Evolutionary conservation across 1,140 invertebrate species (phyloP), one percentile per base, ranked within the genome.

Genomic region (Magallana ariakensis): DNA sequence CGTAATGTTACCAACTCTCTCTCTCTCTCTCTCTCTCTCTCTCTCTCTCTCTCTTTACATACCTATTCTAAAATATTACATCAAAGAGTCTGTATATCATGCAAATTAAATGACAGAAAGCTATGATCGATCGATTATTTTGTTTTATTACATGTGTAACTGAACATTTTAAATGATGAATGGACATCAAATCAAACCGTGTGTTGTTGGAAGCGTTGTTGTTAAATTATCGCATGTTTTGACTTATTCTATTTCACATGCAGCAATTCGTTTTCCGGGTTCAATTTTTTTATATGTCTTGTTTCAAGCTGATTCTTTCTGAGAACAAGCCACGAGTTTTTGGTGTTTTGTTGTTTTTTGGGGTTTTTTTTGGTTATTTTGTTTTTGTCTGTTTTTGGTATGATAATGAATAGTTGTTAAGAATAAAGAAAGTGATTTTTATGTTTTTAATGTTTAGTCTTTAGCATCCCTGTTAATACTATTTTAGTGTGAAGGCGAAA

Each of bases 151-250:
- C 22, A 75, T 66, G 62, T 66, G 19, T 33, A 75, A 75, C 66
- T 60, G 58, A 75, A 75, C 22, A 26, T 66, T 19, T 22, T 9
- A 75, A 75, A 46, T 26, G 22, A 75, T 75, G 66, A 75, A 75
- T 75, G 19, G 33, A 75, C 7, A 75, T 26, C 22, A 75, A 75
- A 26, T 75, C 22, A 75, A 11, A 33, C 0, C 11, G 10, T 13
- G 22, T 75, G 66, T 75, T 26, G 22, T 75, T 26, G 22, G 22
- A 22, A 19, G 33, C 5, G 22, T 11, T 75, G 66, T 75, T 75
- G 22, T 60, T n/a, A 13, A 60, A 60, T 13, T 13, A 60, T 60
- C 58, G 33, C 22, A 13, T 75, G 22, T 75, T 75, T 75, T 46
- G 33, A 46, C 33, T 46, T 4, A 46, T 46, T 46, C 33, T 26